Percentiles rank a stretch among this genome's conserved stretches.
phyloP scores from a whole-genome alignment of 2,888 invertebrate genomes.

The Merodon equestris region DNA sequence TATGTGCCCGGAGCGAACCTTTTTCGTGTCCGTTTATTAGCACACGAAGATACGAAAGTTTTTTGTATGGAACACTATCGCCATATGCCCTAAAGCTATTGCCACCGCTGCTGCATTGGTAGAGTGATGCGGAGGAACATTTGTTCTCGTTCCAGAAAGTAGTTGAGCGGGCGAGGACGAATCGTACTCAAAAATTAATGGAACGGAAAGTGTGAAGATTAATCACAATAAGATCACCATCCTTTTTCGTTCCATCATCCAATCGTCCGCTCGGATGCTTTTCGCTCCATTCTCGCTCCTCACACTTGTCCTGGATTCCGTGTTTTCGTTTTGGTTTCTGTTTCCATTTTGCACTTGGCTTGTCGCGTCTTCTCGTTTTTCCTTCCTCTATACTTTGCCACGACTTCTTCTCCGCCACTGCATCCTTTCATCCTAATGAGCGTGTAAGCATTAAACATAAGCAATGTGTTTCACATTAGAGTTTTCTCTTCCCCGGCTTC shows the following conservation, averaged over 20 bases:
- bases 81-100: slow-evolving; percentile 4
- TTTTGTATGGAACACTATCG: background rate
- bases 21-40: slow-evolving; percentile 25
- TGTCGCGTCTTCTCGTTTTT: slow-evolving; percentile 4
- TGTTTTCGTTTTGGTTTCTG: slow-evolving; percentile 23
- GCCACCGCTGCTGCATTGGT: slow-evolving; percentile 12
- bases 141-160: slow-evolving; percentile 37
- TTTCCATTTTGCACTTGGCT: slow-evolving; percentile 39
- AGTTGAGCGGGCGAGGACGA: slow-evolving; percentile 17
- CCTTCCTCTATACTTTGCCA: too few species aligned
- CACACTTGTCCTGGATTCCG: slow-evolving; percentile 47
- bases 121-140: background rate
- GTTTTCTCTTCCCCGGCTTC: slow-evolving; percentile 3
- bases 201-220: slow-evolving; percentile 67
- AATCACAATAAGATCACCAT: slow-evolving; percentile 64
- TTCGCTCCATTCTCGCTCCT: background rate
- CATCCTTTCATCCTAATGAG: slow-evolving; percentile 47
- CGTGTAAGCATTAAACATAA: slow-evolving; percentile 52
- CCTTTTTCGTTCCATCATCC: slow-evolving; percentile 20
- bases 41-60: background rate
- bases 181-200: slow-evolving; percentile 66
- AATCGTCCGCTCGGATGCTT: slow-evolving; percentile 5
- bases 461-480: slow-evolving; percentile 22
- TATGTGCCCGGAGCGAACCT: slow-evolving; percentile 6
- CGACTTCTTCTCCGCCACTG: slow-evolving; percentile 15